Conservation (phyloP, 2,888 invertebrate species). For the Tricholauxania praeusta region DNA sequence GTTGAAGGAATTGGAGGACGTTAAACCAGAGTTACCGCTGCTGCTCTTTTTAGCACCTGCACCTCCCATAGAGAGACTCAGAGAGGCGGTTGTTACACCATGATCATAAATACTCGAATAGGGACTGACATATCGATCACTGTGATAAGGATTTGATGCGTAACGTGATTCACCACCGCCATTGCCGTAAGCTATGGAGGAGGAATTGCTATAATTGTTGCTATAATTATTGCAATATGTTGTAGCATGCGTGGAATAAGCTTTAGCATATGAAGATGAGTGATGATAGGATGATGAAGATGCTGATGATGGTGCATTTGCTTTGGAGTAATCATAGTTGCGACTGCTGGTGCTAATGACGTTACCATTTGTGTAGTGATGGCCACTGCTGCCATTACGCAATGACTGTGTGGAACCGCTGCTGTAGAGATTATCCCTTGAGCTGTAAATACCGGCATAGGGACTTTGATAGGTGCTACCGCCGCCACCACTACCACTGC, state of each 20-base stretch:
- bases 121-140: constrained; percentile 66
- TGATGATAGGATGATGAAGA: constrained; percentile 30
- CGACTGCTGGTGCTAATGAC: constrained; percentile 49
- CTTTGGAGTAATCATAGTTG: constrained; percentile 45
- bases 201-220: constrained; percentile 47
- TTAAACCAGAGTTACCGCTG: constrained; percentile 37
- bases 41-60: constrained; percentile 38
- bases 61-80: constrained; percentile 59
- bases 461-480: constrained; percentile 62
- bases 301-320: constrained; percentile 44
- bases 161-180: constrained; percentile 54
- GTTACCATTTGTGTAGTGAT: constrained; percentile 60
- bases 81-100: constrained; percentile 67
- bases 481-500: constrained; percentile 43
- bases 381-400: constrained; percentile 51
- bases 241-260: constrained; percentile 15
- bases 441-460: constrained; percentile 64
- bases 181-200: constrained; percentile 44
- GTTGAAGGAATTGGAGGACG: constrained; percentile 58
- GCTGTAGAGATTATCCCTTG: constrained; percentile 64
- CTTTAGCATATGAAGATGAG: constrained; percentile 33
- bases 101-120: constrained; percentile 67
- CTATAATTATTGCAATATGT: constrained; percentile 39
- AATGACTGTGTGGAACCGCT: constrained; percentile 46
- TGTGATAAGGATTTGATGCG: constrained; percentile 56